Percentiles rank a stretch among this genome's conserved stretches.
phyloP scores from a whole-genome alignment of 1,140 invertebrate species.

The Caenorhabditis tropicalis region DNA sequence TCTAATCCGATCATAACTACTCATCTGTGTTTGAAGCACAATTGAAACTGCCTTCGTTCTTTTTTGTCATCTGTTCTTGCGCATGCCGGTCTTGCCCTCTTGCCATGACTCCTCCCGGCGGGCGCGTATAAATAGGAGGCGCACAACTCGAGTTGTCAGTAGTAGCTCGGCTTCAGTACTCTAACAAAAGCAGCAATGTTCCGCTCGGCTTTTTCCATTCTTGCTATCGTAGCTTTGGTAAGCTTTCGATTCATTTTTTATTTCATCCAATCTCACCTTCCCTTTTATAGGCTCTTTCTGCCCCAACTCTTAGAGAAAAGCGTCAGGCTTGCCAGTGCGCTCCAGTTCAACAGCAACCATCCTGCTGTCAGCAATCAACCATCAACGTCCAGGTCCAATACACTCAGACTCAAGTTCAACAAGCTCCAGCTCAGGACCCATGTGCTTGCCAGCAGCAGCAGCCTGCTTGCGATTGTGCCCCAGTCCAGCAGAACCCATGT shows the following conservation, averaged over 20 bases:
- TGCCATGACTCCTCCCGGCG: slow-evolving; percentile 31
- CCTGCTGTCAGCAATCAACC: slow-evolving; percentile 48
- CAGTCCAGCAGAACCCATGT: slow-evolving; percentile 37
- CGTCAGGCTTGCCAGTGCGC: slow-evolving; percentile 43
- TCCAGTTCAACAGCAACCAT: slow-evolving; percentile 47
- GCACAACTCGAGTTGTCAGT: slow-evolving; percentile 37
- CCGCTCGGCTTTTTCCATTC: slow-evolving; percentile 33
- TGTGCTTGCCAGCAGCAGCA: slow-evolving; percentile 50
- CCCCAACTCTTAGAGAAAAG: slow-evolving; percentile 40
- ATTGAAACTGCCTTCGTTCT: slow-evolving; percentile 42
- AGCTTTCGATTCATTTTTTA: neutral
- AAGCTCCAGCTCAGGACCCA: slow-evolving; percentile 38
- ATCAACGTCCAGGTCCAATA: slow-evolving; percentile 16
- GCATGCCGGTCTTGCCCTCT: slow-evolving; percentile 42
- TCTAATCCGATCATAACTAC: slow-evolving; percentile 37
- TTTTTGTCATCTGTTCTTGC: slow-evolving; percentile 35
- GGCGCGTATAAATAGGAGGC: slow-evolving; percentile 34
- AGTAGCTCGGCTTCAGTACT: slow-evolving; percentile 25
- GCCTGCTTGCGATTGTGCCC: slow-evolving; percentile 50
- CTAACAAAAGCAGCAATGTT: slow-evolving; percentile 47
- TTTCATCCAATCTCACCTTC: neutral
- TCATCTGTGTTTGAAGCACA: slow-evolving; percentile 33
- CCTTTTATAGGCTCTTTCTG: slow-evolving; percentile 40
- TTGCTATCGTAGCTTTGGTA: slow-evolving; percentile 45
- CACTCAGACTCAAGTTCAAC: slow-evolving; percentile 30